A percentile compares a stretch with the other conserved stretches of the same genome.
Evolutionary conservation across 2,888 invertebrate species (phyloP).

Genomic region (Dusona sp.): DNA sequence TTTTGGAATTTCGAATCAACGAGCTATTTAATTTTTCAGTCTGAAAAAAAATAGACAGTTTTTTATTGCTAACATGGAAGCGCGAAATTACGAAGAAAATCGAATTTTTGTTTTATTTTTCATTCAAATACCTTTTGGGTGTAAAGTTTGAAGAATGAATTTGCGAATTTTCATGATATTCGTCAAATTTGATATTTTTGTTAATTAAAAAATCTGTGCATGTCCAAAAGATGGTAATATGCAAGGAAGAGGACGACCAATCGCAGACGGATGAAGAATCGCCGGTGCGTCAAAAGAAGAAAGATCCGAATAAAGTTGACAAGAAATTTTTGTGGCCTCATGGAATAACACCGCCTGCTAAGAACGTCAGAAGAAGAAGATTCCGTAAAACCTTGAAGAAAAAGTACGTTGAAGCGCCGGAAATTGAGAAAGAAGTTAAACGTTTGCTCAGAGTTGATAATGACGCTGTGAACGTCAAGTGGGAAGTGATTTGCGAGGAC

Average conservation of each 20-base stretch:
- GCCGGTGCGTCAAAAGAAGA: constrained; percentile 92
- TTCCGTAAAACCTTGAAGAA: constrained; percentile 98
- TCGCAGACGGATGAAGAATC: constrained; percentile 91
- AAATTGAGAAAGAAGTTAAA: constrained; percentile 99
- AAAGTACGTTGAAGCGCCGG: constrained; percentile 98
- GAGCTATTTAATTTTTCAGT: too few relatives aligned
- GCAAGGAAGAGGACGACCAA: constrained; percentile 94
- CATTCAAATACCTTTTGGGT: background rate
- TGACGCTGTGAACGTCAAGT: constrained; percentile 95
- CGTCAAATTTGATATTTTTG: background rate
- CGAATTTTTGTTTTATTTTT: background rate
- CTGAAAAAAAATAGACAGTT: too few relatives aligned
- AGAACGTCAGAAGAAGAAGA: constrained; percentile 96
- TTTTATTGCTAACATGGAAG: too few relatives aligned
- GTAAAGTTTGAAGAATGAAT: background rate
- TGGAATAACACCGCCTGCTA: constrained; percentile 97
- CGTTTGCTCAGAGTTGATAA: constrained; percentile 95
- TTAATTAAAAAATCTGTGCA: background rate
- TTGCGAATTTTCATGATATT: too few relatives aligned
- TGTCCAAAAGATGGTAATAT: constrained; percentile 89
- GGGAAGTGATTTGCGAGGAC: constrained; percentile 96
- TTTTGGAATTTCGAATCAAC: too few relatives aligned
- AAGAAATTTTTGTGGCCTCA: constrained; percentile 98
- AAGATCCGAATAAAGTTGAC: constrained; percentile 93
- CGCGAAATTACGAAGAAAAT: too few relatives aligned